Evolutionary conservation across 2,797 vertebrate genomes (phyloP).

Genomic region (Anolis apletophallus): DNA sequence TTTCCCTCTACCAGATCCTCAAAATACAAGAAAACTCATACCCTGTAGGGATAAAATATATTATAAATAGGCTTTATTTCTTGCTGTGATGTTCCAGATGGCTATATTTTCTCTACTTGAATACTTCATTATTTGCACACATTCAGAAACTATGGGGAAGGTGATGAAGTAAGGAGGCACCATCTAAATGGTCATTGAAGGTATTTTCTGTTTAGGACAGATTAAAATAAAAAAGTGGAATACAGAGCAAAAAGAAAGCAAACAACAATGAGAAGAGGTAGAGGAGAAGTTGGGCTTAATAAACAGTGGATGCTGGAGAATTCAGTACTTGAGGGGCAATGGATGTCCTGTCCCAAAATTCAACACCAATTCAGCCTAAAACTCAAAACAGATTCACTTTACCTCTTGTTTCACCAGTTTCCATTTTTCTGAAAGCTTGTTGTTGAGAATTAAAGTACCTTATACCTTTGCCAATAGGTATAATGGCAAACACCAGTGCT

Average conservation of each 20-base stretch:
- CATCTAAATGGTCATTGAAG: not conserved
- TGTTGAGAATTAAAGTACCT: not conserved
- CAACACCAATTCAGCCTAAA: too few relatives aligned
- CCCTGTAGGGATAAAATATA: constrained; percentile 30
- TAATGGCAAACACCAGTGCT: not conserved
- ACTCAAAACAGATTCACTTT: too few relatives aligned
- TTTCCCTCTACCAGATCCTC: not conserved
- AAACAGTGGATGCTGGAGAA: too few relatives aligned
- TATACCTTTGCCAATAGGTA: not conserved
- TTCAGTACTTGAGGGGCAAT: too few relatives aligned
- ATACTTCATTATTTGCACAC: constrained; percentile 3
- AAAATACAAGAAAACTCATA: constrained; percentile 36
- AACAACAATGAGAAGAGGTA: too few relatives aligned
- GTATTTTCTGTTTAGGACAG: not conserved
- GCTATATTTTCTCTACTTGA: constrained; percentile 25
- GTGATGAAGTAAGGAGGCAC: not conserved
- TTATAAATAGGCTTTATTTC: constrained; percentile 23
- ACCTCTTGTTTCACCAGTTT: too few relatives aligned
- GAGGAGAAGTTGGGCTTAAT: too few relatives aligned
- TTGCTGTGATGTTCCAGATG: not conserved
- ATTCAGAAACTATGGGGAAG: not conserved
- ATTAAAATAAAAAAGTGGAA: not conserved
- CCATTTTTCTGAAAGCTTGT: not conserved
- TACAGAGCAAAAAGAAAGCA: not conserved
- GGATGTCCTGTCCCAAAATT: too few relatives aligned